These are phyloP conservation scores for Halictus rubicundus DNA, from an alignment of 1,140 invertebrate species.

Conservation along the genomic window DNA sequence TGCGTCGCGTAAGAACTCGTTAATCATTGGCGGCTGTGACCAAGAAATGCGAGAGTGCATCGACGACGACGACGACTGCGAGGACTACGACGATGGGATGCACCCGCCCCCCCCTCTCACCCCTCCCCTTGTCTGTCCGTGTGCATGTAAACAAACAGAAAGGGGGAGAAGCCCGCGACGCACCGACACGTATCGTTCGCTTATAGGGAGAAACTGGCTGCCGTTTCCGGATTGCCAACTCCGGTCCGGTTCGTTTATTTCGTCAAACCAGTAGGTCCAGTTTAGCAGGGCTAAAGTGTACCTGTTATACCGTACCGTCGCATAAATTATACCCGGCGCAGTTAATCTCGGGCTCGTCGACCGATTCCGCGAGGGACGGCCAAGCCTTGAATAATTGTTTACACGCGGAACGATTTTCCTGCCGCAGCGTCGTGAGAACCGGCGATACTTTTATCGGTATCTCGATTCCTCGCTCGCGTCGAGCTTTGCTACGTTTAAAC, in stretches of 20 bases:
- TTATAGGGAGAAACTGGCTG: slow-evolving; percentile 26
- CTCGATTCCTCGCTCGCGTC: too few relatives aligned
- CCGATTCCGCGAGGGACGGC: too few relatives aligned
- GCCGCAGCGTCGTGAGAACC: too few relatives aligned
- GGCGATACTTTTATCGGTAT: too few relatives aligned
- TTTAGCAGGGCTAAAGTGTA: slow-evolving; percentile 34
- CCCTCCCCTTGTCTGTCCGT: background rate
- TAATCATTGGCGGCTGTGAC: slow-evolving; percentile 46
- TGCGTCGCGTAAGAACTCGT: slow-evolving; percentile 27
- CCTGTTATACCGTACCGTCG: slow-evolving; percentile 18
- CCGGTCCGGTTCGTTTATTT: slow-evolving; percentile 46
- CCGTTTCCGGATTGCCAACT: slow-evolving; percentile 33
- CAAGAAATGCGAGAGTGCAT: background rate
- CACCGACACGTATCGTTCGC: background rate
- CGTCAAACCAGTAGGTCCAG: slow-evolving; percentile 39
- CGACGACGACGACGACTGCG: too few relatives aligned
- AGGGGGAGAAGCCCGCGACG: background rate
- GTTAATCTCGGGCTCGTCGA: background rate
- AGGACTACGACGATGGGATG: background rate
- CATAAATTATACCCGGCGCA: slow-evolving; percentile 15
- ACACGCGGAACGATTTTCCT: too few relatives aligned
- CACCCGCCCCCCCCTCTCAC: background rate
- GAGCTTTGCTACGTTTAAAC: too few relatives aligned
- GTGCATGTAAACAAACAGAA: slow-evolving; percentile 9
- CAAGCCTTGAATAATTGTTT: too few relatives aligned